These are phyloP conservation scores for Habropoda laboriosa DNA, from an alignment of 1,140 invertebrate genomes.

Conservation along the genomic window DNA sequence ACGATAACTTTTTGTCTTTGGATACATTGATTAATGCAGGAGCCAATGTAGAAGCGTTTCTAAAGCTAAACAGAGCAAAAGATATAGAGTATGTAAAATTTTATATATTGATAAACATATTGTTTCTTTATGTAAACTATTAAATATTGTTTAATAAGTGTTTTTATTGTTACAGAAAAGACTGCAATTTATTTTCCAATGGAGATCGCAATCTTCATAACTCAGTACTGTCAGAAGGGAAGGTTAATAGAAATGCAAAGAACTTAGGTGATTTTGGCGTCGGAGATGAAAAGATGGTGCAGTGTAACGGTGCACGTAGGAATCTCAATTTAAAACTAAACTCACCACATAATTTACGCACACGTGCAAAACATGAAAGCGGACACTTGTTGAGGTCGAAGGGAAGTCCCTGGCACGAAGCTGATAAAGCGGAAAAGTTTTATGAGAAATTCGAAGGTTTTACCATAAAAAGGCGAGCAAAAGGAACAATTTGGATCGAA, in stretches of 20 bases:
- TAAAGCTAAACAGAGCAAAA: conserved; percentile 81
- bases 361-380: conserved; percentile 78
- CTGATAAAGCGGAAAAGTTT: conserved; percentile 74
- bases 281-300: conserved; percentile 78
- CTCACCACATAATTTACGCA: conserved; percentile 78
- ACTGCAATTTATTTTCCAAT: conserved; percentile 75
- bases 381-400: conserved; percentile 79
- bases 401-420: conserved; percentile 75
- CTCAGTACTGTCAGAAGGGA: conserved; percentile 69
- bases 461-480: conserved; percentile 79
- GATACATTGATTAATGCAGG: conserved; percentile 86
- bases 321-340: conserved; percentile 76
- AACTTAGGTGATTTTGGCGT: conserved; percentile 70
- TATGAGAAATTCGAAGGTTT: conserved; percentile 78
- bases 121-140: background rate
- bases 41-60: conserved; percentile 84
- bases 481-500: conserved; percentile 80
- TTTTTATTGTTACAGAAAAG: conserved; percentile 66
- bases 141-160: background rate
- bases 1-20: conserved; percentile 86
- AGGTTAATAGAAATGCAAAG: conserved; percentile 71
- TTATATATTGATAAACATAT: background rate
- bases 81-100: conserved; percentile 75
- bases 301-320: conserved; percentile 78
- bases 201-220: conserved; percentile 72